Base-by-base conservation (phyloP, 2,113 vertebrate genomes). In the Periophthalmodon schlosseri region DNA sequence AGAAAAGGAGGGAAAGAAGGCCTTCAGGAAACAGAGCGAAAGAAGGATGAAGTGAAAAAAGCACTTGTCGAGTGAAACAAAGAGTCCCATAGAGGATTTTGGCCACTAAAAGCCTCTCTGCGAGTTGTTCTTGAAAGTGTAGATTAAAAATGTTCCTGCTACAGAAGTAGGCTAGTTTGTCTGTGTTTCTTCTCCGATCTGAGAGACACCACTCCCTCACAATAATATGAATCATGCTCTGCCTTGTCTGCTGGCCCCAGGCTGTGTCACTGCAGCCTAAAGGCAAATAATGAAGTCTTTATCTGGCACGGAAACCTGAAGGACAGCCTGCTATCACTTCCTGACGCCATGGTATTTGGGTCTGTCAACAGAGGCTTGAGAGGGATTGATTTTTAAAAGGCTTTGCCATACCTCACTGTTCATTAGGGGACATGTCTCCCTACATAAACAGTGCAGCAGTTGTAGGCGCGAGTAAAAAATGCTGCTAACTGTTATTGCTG, bases 21-120 rank as follows among this genome's bases (percentile, higher is more conserved):
- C 49, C 81, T 82, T 69, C 77, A 83, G 81, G 84, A 90, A 83
- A 86, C 13, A 16, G 34, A 74, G 69, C 61, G 70, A 76, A 78
- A 81, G 70, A 77, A 83, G 64, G 86, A 84, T 68, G 73, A 72
- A 76, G 79, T 66, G 74, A 81, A 82, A 77, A 85, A 88, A 81
- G 60, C 72, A 78, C 79, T 78, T 70, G 54, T 80, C 74, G 84
- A 85, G 84, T 68, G 85, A 86, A 89, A 93, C 90, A 93, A 93
- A 91, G 90, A 86, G 87, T 81, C 79, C 84, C 86, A 88, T 90
- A 88, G 89, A 92, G 79, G 76, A 90, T 63, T 80, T 75, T 81
- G 80, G 83, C 83, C 72, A 60, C 74, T 79, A 77, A 82, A 83
- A 49, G 34, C 46, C 63, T 74, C 54, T 79, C 54, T 61, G 58